Percentiles rank a stretch among this genome's conserved stretches.
Conservation (phyloP, 2,113 vertebrate species). For the Prolemur simus region DNA sequence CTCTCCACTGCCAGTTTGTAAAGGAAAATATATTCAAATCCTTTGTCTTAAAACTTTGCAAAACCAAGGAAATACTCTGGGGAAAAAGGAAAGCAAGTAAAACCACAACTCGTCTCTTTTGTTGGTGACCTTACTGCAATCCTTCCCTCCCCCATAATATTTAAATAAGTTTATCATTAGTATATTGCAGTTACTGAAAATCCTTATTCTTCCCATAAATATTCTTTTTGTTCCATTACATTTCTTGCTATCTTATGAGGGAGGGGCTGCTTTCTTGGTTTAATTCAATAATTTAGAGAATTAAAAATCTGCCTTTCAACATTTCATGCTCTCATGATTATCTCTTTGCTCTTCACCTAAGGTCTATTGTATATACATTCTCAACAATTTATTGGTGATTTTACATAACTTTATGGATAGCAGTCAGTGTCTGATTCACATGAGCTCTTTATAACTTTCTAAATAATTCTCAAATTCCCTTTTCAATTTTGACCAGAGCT, state of each 20-base stretch:
- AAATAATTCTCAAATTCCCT: conserved; percentile 38
- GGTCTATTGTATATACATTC: background rate
- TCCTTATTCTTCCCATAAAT: background rate
- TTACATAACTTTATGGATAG: background rate
- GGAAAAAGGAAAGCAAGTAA: background rate
- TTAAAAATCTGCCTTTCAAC: background rate
- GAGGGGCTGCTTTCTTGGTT: background rate
- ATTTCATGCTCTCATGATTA: background rate
- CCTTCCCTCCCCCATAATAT: background rate
- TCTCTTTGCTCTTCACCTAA: background rate
- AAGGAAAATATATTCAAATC: background rate
- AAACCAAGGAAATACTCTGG: background rate
- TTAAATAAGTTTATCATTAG: background rate
- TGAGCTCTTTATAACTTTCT: background rate
- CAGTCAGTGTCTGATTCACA: background rate
- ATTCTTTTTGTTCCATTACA: background rate
- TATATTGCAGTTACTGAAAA: background rate
- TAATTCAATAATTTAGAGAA: background rate
- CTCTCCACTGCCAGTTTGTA: background rate
- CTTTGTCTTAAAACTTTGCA: background rate
- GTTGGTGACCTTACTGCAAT: background rate
- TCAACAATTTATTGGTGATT: background rate
- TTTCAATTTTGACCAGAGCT: conserved; percentile 12
- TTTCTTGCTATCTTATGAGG: background rate
- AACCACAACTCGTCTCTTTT: background rate